Evolutionary conservation across 2,797 vertebrate genomes (phyloP).

Genomic region (Periophthalmus magnuspinnatus): DNA sequence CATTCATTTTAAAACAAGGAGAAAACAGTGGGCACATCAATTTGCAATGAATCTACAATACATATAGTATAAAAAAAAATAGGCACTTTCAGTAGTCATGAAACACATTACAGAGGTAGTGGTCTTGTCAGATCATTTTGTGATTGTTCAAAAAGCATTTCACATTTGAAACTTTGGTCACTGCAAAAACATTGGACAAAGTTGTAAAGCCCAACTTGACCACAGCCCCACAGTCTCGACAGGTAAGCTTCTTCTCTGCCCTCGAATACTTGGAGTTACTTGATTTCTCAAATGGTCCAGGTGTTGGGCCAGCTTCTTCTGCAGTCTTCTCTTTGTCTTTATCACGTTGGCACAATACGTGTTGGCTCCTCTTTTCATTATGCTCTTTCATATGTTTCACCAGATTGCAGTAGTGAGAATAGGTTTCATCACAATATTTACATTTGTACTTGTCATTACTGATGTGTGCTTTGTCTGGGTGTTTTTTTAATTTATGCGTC

Average conservation of each 20-base stretch:
- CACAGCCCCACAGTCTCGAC: background rate
- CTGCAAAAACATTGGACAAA: background rate
- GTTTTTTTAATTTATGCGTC: background rate
- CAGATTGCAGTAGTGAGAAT: background rate
- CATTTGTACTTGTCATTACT: background rate
- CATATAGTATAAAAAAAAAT: background rate
- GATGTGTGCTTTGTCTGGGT: background rate
- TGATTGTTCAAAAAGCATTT: constrained; percentile 6
- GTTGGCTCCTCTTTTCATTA: too few relatives aligned
- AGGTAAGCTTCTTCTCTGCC: background rate
- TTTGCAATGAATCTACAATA: background rate
- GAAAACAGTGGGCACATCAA: too few relatives aligned
- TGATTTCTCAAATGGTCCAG: background rate
- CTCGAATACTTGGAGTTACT: background rate
- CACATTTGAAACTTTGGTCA: background rate
- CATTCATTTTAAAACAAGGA: background rate
- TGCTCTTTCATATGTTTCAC: background rate
- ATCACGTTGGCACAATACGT: background rate
- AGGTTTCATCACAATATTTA: background rate
- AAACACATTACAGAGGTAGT: background rate
- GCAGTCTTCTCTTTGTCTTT: background rate
- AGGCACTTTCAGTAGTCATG: background rate
- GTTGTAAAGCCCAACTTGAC: background rate
- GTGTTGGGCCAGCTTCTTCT: background rate
- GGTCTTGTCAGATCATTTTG: background rate